Evolutionary conservation across 1,140 invertebrate genomes (phyloP), one percentile per base, ranked within the genome.

Genomic region (Ptiloglossa arizonensis): DNA sequence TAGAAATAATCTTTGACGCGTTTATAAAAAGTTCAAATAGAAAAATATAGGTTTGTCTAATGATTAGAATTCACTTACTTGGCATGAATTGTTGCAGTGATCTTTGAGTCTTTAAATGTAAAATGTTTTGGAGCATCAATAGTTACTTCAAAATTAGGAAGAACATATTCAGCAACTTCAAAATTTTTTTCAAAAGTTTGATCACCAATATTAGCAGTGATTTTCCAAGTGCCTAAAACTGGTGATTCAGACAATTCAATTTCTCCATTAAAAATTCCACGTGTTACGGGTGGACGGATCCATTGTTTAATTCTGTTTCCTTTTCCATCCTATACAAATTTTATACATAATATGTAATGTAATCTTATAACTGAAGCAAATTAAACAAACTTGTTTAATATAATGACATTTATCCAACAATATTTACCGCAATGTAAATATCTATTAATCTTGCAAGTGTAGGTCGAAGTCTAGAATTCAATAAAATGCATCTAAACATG

Each of bases 211-310:
- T 91, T 94, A 22, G 93, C 91, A 1, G 94, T 92, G 66, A 99
- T 97, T 54, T 94, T 96, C 98, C 98, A 99, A 83, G 96, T 95
- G n/a, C 98, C 98, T 9, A 98, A 93, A n/a, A 97, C 96, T 0
- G 98, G 97, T 73, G 96, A 95, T 24, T 96, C 93, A 8, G 97
- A 97, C 1, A 99, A 90, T 81, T 96, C 94, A 1, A 99, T 90
- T 85, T 98, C 96, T 0, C 94, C 95, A 2, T 95, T 94, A 85
- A 97, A 97, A 2, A 98, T 95, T 6, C 97, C 97, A 79, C 95
- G 94, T 27, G 94, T 95, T 22, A 96, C 91, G 27, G 95, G 88
- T 1, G 95, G 94, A 32, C 95, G 93, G 0, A 91, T 93, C 95
- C 97, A 97, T 90, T 98, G 95, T 85, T 97, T 97, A 24, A 98